These are phyloP conservation scores for Cephus runcator DNA, from an alignment of 2,888 invertebrate genomes.

Conservation along the genomic window DNA sequence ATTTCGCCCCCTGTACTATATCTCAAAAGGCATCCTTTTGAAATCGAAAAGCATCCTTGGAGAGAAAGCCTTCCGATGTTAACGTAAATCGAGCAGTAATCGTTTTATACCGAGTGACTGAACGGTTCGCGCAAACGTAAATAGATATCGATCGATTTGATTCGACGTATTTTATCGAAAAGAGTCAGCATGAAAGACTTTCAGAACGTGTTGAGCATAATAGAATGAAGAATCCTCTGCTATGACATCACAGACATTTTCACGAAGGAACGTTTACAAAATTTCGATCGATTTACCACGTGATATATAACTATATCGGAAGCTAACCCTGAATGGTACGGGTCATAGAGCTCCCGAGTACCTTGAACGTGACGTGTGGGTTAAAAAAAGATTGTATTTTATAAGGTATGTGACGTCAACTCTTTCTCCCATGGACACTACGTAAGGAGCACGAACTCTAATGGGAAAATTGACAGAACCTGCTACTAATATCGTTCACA, in stretches of 20 bases:
- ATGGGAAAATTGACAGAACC: too few relatives aligned
- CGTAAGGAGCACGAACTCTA: too few relatives aligned
- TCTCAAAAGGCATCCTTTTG: background rate
- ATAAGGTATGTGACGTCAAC: background rate
- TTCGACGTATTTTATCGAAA: background rate
- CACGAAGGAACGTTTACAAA: background rate
- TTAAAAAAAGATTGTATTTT: background rate
- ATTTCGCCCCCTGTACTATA: background rate
- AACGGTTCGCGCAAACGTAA: background rate
- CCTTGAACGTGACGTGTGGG: background rate
- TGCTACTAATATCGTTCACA: too few relatives aligned
- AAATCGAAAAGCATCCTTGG: background rate
- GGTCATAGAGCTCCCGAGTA: background rate
- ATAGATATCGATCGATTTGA: background rate
- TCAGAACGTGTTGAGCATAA: background rate
- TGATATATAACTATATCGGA: background rate
- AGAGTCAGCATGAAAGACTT: background rate
- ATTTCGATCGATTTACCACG: background rate
- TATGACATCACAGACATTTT: background rate
- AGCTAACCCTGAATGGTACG: background rate
- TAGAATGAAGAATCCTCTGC: background rate
- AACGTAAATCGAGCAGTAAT: background rate
- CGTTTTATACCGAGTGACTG: background rate
- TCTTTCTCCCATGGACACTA: background rate
- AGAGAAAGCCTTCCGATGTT: background rate